A percentile compares a stretch with the other conserved stretches of the same genome.
These are phyloP conservation scores for Halcyon malimbica DNA, from an alignment of 2,113 vertebrate genomes.

Conservation along the genomic window DNA sequence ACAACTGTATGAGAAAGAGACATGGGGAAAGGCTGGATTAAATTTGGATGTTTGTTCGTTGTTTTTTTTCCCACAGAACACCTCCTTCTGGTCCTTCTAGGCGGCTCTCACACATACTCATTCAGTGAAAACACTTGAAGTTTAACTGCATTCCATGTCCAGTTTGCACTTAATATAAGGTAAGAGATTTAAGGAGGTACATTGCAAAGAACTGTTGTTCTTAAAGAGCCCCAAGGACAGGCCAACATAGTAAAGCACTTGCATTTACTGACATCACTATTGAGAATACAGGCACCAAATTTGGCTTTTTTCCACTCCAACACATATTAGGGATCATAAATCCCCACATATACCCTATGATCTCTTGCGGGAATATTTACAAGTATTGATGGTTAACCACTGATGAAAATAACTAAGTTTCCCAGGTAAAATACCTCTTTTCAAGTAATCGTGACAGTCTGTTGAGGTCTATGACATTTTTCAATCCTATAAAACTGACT, in stretches of 20 bases:
- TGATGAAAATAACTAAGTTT: neutral
- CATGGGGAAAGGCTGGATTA: neutral
- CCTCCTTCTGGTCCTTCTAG: neutral
- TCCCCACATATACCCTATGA: neutral
- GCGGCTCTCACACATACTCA: neutral
- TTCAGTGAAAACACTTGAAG: neutral
- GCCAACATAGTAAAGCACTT: neutral
- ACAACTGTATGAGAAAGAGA: neutral
- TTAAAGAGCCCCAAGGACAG: neutral
- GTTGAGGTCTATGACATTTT: neutral
- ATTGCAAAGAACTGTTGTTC: neutral
- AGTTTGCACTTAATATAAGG: neutral
- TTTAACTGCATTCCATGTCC: neutral
- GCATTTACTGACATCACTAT: neutral
- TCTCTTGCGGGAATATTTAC: neutral
- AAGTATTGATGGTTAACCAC: neutral
- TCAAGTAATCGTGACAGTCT: neutral
- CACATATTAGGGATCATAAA: neutral
- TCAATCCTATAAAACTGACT: neutral
- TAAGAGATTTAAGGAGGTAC: neutral
- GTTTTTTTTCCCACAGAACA: neutral
- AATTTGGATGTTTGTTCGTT: neutral
- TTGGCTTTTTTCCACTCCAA: neutral
- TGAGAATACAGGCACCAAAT: neutral
- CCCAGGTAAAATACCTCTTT: neutral